Conservation (phyloP, 2,113 vertebrate genomes). For the Petromus typicus region DNA sequence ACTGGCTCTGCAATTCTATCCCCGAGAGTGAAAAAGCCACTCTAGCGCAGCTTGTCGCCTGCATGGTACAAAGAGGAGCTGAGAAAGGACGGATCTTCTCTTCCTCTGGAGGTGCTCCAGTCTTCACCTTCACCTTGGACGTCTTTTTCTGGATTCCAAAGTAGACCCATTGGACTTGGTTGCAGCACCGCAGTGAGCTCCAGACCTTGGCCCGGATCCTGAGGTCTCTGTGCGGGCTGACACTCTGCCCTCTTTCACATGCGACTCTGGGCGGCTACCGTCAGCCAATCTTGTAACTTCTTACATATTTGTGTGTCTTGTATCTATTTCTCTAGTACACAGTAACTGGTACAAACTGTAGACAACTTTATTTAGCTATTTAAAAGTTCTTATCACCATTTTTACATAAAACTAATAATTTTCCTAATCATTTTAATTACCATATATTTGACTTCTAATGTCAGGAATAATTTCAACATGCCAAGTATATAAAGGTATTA, state of each 20-base stretch:
- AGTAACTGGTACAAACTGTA: background rate
- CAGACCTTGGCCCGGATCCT: background rate
- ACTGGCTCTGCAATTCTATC: background rate
- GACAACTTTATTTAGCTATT: background rate
- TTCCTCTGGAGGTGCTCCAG: background rate
- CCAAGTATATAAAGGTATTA: background rate
- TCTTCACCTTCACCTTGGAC: background rate
- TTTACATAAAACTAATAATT: background rate
- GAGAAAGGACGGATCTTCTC: background rate
- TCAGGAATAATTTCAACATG: background rate
- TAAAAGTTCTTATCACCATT: background rate
- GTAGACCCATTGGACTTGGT: accelerated
- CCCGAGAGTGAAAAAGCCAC: background rate
- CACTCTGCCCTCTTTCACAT: background rate
- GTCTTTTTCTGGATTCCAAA: background rate
- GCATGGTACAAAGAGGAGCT: background rate
- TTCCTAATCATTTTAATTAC: background rate
- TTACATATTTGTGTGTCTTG: background rate
- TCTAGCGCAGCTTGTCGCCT: background rate
- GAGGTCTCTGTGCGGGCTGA: background rate
- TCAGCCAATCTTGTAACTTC: background rate
- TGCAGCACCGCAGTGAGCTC: background rate
- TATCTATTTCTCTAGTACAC: background rate
- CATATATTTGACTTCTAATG: background rate
- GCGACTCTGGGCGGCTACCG: background rate